These are phyloP conservation scores for Nomada lathburiana DNA, from an alignment of 2,888 invertebrate species.

Conservation along the genomic window DNA sequence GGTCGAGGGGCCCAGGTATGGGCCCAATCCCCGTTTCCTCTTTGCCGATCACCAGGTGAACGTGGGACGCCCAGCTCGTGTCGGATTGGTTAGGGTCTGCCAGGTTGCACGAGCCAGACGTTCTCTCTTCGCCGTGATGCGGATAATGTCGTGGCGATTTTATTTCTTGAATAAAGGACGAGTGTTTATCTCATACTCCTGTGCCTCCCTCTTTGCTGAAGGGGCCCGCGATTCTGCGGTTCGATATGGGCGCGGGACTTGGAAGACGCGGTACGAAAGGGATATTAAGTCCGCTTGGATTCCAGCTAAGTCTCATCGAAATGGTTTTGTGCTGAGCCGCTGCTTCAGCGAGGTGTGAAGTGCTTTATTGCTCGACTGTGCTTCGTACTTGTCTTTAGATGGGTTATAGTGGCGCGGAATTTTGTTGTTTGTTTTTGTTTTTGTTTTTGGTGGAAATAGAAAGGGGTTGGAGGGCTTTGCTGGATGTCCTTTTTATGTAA, in stretches of 20 bases:
- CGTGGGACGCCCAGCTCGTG: slow-evolving; percentile 59
- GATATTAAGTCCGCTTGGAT: slow-evolving; percentile 2
- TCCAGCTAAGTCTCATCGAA: background rate
- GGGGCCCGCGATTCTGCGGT: slow-evolving; percentile 38
- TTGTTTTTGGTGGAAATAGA: no score
- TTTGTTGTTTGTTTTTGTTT: background rate
- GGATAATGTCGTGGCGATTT: slow-evolving; percentile 72
- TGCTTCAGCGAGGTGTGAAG: background rate
- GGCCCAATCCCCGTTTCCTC: slow-evolving; percentile 56
- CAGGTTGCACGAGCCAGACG: slow-evolving; percentile 21
- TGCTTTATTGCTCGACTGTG: background rate
- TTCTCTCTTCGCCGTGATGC: slow-evolving; percentile 11
- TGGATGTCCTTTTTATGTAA: background rate
- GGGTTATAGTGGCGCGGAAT: background rate
- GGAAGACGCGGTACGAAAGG: slow-evolving; percentile 11
- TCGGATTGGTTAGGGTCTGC: slow-evolving; percentile 55
- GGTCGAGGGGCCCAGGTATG: slow-evolving; percentile 55
- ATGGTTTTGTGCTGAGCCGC: background rate
- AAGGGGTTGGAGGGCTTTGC: background rate
- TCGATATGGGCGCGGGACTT: slow-evolving; percentile 32
- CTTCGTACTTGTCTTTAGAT: background rate
- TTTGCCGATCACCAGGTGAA: slow-evolving; percentile 14
- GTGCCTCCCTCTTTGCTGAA: slow-evolving; percentile 10
- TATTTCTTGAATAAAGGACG: slow-evolving; percentile 73
- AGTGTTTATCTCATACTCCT: slow-evolving; percentile 58